Evolutionary conservation across 1,140 invertebrate genomes (phyloP).

Genomic region (Cylas formicarius): DNA sequence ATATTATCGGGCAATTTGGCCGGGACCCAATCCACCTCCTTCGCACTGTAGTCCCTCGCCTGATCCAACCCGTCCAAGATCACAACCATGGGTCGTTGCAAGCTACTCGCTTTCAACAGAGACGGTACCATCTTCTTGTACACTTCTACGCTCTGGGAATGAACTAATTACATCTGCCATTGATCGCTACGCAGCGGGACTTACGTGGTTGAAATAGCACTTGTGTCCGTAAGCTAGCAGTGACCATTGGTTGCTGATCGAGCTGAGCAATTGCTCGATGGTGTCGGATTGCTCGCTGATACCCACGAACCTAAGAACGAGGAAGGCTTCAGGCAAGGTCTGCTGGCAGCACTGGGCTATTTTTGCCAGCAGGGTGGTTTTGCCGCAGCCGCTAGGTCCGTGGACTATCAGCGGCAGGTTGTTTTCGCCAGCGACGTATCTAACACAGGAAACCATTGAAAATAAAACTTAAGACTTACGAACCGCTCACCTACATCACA

Average conservation of each 20-base stretch:
- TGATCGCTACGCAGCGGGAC: slow-evolving; percentile 24
- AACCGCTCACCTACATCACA: too few relatives aligned
- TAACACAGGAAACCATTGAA: too few relatives aligned
- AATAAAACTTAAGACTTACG: too few relatives aligned
- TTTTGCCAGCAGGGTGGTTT: slow-evolving; percentile 67
- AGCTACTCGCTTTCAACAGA: slow-evolving; percentile 47
- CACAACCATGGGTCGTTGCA: slow-evolving; percentile 54
- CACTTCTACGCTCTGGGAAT: slow-evolving; percentile 46
- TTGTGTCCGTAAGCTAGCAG: slow-evolving; percentile 53
- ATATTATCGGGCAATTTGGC: slow-evolving; percentile 57
- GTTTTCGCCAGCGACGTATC: slow-evolving; percentile 60
- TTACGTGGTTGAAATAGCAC: slow-evolving; percentile 54
- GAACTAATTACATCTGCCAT: slow-evolving; percentile 4
- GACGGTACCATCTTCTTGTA: slow-evolving; percentile 47
- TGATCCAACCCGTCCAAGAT: slow-evolving; percentile 68
- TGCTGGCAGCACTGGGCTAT: slow-evolving; percentile 56
- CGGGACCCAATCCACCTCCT: slow-evolving; percentile 60
- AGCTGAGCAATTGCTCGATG: slow-evolving; percentile 56
- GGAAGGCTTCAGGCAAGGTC: slow-evolving; percentile 59
- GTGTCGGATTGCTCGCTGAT: slow-evolving; percentile 61
- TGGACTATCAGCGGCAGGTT: slow-evolving; percentile 62
- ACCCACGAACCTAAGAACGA: slow-evolving; percentile 57
- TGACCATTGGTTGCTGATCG: slow-evolving; percentile 60
- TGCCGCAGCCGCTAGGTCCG: slow-evolving; percentile 71
- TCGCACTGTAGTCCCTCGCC: slow-evolving; percentile 44